These are phyloP conservation scores for Drosophila carrolli DNA, from an alignment of 1,140 invertebrate genomes.

Conservation along the genomic window DNA sequence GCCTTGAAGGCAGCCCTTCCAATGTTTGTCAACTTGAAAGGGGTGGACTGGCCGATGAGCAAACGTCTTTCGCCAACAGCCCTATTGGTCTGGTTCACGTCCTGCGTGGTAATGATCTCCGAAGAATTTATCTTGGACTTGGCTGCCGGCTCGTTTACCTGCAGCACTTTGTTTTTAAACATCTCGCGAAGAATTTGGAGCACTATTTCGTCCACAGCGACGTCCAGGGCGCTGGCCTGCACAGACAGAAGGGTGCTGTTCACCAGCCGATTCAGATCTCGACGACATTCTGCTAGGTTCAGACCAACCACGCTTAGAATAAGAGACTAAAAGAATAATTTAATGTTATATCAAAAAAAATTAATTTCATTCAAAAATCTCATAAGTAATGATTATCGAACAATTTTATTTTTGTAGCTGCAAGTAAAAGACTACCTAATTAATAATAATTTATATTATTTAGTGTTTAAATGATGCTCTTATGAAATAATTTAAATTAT, in stretches of 20 bases:
- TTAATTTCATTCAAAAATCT: too few species aligned
- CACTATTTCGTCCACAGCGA: constrained; percentile 87
- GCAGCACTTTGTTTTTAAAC: constrained; percentile 87
- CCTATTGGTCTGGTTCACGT: constrained; percentile 38
- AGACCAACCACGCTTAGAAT: constrained; percentile 90
- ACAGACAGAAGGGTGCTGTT: constrained; percentile 87
- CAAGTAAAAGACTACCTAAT: too few species aligned
- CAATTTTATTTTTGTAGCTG: too few species aligned
- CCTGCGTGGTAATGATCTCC: constrained; percentile 73
- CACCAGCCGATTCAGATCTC: constrained; percentile 86
- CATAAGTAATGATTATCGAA: too few species aligned
- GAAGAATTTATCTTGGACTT: constrained; percentile 46
- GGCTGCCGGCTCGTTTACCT: constrained; percentile 27
- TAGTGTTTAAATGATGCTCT: too few species aligned
- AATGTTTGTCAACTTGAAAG: constrained; percentile 88
- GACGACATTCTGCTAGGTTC: constrained; percentile 86
- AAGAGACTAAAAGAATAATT: constrained; percentile 84
- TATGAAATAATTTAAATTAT: too few species aligned
- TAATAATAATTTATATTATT: too few species aligned
- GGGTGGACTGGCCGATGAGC: constrained; percentile 76
- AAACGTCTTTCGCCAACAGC: constrained; percentile 40
- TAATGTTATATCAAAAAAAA: not conserved
- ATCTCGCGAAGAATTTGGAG: constrained; percentile 87
- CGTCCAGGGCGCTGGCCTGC: constrained; percentile 86
- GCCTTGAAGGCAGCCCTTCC: constrained; percentile 94